Base-by-base conservation (phyloP, 2,113 vertebrate genomes). In the Microtus montanus region DNA sequence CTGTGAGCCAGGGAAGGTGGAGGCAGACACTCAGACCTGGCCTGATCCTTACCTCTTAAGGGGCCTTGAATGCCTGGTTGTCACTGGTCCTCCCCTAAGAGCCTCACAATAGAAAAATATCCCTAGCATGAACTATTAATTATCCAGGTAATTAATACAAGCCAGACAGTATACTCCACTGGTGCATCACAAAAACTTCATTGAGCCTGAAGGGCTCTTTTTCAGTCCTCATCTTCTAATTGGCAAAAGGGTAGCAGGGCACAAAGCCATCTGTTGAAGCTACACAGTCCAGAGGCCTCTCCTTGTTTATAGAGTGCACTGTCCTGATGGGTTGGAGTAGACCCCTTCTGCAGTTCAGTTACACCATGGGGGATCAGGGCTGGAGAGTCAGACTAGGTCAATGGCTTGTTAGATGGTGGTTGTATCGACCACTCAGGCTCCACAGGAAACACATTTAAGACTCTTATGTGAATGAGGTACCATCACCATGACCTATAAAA, bases 101-200 rank as follows among this genome's bases (percentile, higher is more conserved):
- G 58, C 41, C 87, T 80, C 86, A 20, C 28, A 84, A 28, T 13
- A 93, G 87, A 71, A 87, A 58, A 70, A 1, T 22, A 22, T n/a
- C 78, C 88, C 86, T 61, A 38, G 22, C 24, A 83, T 63, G 58
- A n/a, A 19, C 41, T 93, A 75, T 41, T 92, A 89, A 94, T 91
- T 80, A 68, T 92, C 86, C 52, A 28, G 58, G 87, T 91, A 84
- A 96, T 96, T 91, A 93, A 80, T 89, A 91, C 79, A 87, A 92
- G 80, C 74, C 84, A 94, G 85, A 83, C 70, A 73, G 92, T 19
- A 15, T 80, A 80, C 49, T 68, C 89, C 87, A 47, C 30, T 54
- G 73, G 58, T 74, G 15, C 91, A 92, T 93, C 92, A 87, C 75
- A 47, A 89, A 90, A 19, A 73, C 63, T 85, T 26, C 13, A 3